Evolutionary conservation across 1,140 invertebrate genomes (phyloP).

Genomic region (Bactericera cockerelli): DNA sequence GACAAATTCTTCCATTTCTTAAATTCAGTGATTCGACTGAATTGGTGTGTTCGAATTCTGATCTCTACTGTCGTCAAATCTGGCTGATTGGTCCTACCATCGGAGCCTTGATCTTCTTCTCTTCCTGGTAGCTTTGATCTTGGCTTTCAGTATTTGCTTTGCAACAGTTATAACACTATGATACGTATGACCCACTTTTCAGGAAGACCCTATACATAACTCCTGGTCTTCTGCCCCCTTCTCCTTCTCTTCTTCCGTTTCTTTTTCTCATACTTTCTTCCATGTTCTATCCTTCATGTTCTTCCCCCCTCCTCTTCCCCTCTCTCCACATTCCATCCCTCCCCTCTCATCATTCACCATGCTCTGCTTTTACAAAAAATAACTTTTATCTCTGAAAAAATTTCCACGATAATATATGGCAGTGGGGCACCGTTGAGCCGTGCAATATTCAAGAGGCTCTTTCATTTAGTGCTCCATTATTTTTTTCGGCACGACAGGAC

Average conservation of each 20-base stretch:
- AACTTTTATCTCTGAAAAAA: background rate
- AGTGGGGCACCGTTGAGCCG: background rate
- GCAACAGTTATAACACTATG: no score
- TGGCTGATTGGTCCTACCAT: no score
- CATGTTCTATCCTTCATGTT: background rate
- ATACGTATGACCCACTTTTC: no score
- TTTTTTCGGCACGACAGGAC: background rate
- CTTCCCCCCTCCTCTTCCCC: background rate
- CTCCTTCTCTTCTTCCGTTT: no score
- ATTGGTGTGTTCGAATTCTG: no score
- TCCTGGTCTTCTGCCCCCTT: no score
- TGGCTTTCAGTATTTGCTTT: no score
- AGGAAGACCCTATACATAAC: no score
- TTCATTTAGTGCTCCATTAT: slow-evolving; percentile 8
- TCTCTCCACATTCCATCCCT: background rate
- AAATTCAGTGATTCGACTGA: no score
- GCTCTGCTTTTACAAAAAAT: background rate
- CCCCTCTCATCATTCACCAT: background rate
- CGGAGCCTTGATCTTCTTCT: background rate
- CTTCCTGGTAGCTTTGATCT: background rate
- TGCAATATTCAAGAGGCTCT: background rate
- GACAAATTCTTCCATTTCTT: no score
- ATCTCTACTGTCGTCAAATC: no score
- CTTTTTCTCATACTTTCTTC: no score
- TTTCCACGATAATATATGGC: background rate